Conservation (phyloP, 2,113 vertebrate genomes). For the Desmodus rotundus region DNA sequence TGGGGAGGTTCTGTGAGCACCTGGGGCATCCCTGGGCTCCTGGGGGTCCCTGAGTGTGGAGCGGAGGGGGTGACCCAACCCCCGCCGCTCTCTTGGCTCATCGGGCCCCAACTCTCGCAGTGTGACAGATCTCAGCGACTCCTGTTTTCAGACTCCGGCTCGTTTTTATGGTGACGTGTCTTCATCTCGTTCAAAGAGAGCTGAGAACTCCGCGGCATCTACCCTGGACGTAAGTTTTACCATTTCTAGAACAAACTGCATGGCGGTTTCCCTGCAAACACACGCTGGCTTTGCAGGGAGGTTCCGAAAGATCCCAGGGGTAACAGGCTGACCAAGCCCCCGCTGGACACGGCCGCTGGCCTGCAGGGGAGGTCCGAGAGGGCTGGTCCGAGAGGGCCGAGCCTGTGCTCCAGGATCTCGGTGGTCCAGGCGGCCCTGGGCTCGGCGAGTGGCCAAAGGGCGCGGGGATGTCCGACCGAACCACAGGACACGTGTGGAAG, state of each 20-base stretch:
- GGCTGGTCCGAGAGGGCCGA: no score
- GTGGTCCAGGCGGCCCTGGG: rapidly evolving
- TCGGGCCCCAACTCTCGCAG: no score
- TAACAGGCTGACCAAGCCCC: neutral
- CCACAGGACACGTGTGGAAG: rapidly evolving
- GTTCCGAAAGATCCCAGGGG: neutral
- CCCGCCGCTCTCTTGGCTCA: rapidly evolving
- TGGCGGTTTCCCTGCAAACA: no score
- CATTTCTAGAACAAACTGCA: rapidly evolving
- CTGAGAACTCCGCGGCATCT: no score
- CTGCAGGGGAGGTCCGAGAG: neutral
- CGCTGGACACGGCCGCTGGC: rapidly evolving
- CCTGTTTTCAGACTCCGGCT: no score
- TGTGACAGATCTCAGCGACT: rapidly evolving
- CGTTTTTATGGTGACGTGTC: rapidly evolving
- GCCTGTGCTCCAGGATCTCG: rapidly evolving
- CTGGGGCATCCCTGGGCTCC: no score
- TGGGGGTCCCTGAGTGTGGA: neutral
- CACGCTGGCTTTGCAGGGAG: neutral
- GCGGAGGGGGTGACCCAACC: neutral
- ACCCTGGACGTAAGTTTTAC: no score
- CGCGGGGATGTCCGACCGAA: no score
- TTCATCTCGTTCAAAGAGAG: no score
- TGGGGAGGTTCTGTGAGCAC: no score
- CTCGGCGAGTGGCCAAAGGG: rapidly evolving